phyloP scores from a whole-genome alignment of 1,140 invertebrate species.

The Zaprionus africanus region DNA sequence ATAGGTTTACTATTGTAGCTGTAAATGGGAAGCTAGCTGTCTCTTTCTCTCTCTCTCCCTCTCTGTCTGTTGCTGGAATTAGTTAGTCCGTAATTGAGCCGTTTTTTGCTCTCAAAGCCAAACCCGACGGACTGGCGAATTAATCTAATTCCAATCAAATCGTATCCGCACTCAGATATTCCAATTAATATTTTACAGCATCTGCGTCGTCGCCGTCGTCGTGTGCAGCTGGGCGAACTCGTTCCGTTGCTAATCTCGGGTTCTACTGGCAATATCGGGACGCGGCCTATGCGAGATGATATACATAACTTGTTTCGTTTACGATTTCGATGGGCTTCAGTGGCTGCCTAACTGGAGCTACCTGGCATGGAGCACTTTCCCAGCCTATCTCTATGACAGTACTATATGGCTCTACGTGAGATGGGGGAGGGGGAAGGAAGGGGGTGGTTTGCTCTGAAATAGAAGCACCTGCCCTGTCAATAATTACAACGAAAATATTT shows the following conservation, averaged over 20 bases:
- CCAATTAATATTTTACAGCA: constrained; percentile 43
- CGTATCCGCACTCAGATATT: constrained; percentile 22
- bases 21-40: background rate
- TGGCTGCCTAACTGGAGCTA: background rate
- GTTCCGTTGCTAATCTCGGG: background rate
- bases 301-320: constrained; percentile 42
- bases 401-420: constrained; percentile 3
- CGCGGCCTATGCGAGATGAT: background rate
- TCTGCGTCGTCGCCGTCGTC: background rate
- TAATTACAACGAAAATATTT: constrained; percentile 49
- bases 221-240: constrained; percentile 7
- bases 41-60: no score
- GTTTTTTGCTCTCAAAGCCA: background rate
- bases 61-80: background rate
- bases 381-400: background rate
- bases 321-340: constrained; percentile 20
- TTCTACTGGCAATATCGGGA: background rate
- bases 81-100: background rate
- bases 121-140: constrained; percentile 8
- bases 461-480: constrained; percentile 35
- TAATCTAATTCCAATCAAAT: constrained; percentile 40
- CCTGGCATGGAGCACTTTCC: constrained; percentile 8
- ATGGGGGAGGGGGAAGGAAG: background rate
- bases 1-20: background rate
- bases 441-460: background rate